Evolutionary conservation across 2,797 vertebrate genomes (phyloP), one percentile per base, ranked within the genome.

Genomic region (Centropyge bicolor): DNA sequence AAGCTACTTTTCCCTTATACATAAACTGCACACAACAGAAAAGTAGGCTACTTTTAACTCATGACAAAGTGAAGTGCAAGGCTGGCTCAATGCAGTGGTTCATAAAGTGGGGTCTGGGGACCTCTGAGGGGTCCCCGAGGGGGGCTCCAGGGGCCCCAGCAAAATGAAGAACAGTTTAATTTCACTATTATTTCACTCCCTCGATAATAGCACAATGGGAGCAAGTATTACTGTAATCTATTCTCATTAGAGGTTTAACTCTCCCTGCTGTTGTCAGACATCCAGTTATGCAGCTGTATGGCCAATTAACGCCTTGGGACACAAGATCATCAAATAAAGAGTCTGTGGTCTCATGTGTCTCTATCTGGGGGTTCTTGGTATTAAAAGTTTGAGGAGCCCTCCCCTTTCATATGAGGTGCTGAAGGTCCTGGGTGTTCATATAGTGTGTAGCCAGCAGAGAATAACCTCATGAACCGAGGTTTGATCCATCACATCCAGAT

Each of bases 401-500:
- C 55, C 20, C 40, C 49, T 85, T 80, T 78, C 36, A 65, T 80
- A 72, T 80, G 64, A 82, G 67, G 71, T 74, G 84, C 60, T 35
- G 45, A 76, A 79, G 83, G 86, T 86, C 76, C 49, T 14, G 35
- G 16, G 62, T 74, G 48, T 66, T 82, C 69, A 86, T 86, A 80
- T 80, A 56, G 68, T 62, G 61, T 67, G 73, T 43, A 40, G 78
- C 86, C 85, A 22, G 80, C 43, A 76, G 80, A 77, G 70, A 70
- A 87, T 86, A 86, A 87, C 86, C 84, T 74, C 80, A 81, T 85
- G 88, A 84, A 87, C 88, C 48, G 80, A 49, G 35, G 75, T 82
- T 82, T 79, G 80, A 88, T 88, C 86, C 84, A 81, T 85, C 80
- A 82, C 85, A 80, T 68, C 74, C 14, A 64, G 83, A 83, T 81